These are phyloP conservation scores for Ptychobarbus kaznakovi DNA, from an alignment of 2,797 vertebrate genomes.

Conservation along the genomic window DNA sequence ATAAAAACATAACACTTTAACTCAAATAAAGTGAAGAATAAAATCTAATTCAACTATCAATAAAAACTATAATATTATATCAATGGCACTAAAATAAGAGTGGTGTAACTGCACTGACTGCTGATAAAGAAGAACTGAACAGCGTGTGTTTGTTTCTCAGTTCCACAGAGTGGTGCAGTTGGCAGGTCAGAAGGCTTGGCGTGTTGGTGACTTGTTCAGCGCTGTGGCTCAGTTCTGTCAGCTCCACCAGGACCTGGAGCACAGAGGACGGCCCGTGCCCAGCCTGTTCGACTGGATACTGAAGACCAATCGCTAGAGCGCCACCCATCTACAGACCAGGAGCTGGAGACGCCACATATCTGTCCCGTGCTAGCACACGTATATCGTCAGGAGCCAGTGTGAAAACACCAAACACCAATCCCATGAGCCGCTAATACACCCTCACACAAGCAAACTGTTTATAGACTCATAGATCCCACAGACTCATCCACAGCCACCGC, in stretches of 20 bases:
- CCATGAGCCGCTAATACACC: constrained; percentile 29
- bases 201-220: constrained; percentile 90
- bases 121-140: background rate
- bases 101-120: background rate
- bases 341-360: constrained; percentile 6
- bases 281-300: constrained; percentile 97
- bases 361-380: constrained; percentile 19
- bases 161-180: constrained; percentile 91
- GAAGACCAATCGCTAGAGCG: constrained; percentile 80
- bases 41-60: too few relatives aligned
- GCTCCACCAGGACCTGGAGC: constrained; percentile 77
- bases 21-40: background rate
- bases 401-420: constrained; percentile 44
- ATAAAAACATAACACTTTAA: too few relatives aligned
- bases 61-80: background rate
- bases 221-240: constrained; percentile 91
- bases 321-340: background rate
- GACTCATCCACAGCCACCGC: background rate
- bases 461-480: constrained; percentile 7
- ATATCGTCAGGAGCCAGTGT: constrained; percentile 22
- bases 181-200: constrained; percentile 90
- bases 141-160: constrained; percentile 69
- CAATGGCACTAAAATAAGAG: background rate
- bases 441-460: constrained; percentile 14
- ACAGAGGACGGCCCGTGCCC: constrained; percentile 69